phyloP scores from a whole-genome alignment of 1,140 invertebrate species.

The Geopemphigus sp. region DNA sequence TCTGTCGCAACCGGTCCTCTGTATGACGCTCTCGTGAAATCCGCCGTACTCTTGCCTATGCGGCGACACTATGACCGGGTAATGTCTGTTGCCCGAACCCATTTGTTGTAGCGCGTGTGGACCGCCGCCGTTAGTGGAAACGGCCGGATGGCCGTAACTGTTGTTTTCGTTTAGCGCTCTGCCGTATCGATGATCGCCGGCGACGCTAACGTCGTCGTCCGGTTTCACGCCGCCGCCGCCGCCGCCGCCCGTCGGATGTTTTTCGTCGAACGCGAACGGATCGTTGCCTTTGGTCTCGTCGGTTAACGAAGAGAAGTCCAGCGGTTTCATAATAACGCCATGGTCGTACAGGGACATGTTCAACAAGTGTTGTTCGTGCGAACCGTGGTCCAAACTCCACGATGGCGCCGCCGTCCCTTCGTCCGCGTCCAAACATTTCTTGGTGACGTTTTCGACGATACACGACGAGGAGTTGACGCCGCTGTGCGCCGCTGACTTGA shows the following conservation, averaged over 20 bases:
- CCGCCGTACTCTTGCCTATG: slow-evolving; percentile 21
- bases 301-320: slow-evolving; percentile 37
- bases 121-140: neutral
- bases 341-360: slow-evolving; percentile 36
- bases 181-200: neutral
- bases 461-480: neutral
- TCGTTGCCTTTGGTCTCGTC: slow-evolving; percentile 37
- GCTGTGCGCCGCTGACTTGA: slow-evolving; percentile 25
- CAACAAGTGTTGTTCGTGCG: slow-evolving; percentile 26
- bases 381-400: slow-evolving; percentile 3
- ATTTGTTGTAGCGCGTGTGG: slow-evolving; percentile 12
- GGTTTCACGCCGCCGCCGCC: slow-evolving; percentile 6
- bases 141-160: neutral
- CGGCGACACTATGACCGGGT: slow-evolving; percentile 36
- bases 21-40: slow-evolving; percentile 45
- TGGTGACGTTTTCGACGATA: slow-evolving; percentile 28
- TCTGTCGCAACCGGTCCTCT: slow-evolving; percentile 39
- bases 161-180: neutral
- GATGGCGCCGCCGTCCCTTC: neutral
- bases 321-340: slow-evolving; percentile 23
- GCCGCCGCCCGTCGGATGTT: neutral
- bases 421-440: neutral
- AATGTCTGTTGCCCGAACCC: slow-evolving; percentile 17
- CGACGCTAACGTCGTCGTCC: neutral
- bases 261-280: slow-evolving; percentile 18